Base-by-base conservation (phyloP, 2,797 vertebrate genomes). In the Naso thynnoides region DNA sequence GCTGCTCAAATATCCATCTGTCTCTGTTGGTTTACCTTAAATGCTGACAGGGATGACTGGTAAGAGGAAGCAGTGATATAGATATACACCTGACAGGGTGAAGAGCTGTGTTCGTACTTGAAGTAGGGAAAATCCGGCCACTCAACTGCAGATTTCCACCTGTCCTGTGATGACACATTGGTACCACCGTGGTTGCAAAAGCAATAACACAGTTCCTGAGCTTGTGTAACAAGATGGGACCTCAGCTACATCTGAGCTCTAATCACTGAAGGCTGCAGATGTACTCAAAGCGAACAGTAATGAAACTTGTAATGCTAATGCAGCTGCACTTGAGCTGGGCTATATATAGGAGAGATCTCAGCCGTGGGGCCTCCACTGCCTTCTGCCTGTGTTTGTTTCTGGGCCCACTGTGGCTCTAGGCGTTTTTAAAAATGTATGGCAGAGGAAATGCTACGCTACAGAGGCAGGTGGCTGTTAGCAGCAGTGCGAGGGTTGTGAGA, bases 321-420 rank as follows among this genome's bases (percentile, higher is more conserved):
- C 90, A 88, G 85, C 84, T 85, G 86, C 71, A 79, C 78, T 87
- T 44, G 74, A 78, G 84, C 71, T 13, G 68, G 71, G 75, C 87
- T 93, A 93, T 91, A 90, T 92, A 88, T 91, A 91, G 87, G 76
- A 66, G 70, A 18, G 69, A 79, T 72, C 81, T 79, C 82, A 76
- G 84, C 84, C 78, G 36, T 42, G 81, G 85, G 78, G 84, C 82
- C 80, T 70, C 53, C 42, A 4, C 79, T 58, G 78, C 83, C 76
- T 81, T 56, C 68, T 82, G 82, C 77, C 69, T 53, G 47, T 75
- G 78, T 88, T 87, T 83, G 83, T 82, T 85, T 86, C 76, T 76
- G 82, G 50, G 68, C 79, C 63, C 66, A 23, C 68, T 65, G 70
- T 47, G 70, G 57, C 81, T 87, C 61, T 44, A 48, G 71, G 76